Conservation (phyloP, 1,140 invertebrate genomes). For the Heliothis subflexa region DNA sequence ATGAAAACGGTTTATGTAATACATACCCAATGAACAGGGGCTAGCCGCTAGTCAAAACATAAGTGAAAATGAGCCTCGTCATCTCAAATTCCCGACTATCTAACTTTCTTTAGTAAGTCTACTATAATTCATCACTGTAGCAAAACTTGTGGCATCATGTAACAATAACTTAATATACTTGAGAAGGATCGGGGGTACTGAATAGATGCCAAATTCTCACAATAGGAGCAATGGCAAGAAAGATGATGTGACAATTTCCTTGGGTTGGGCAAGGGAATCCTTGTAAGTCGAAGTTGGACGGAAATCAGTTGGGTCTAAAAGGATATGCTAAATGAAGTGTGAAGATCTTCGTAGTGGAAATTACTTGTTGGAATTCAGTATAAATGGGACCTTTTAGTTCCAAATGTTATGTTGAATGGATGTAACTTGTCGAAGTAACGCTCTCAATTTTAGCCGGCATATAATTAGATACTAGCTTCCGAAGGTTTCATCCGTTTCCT, state of each 20-base stretch:
- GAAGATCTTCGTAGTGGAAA: constrained; percentile 29
- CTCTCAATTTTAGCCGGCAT: too few relatives aligned
- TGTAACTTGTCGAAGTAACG: too few relatives aligned
- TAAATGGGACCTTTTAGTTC: too few relatives aligned
- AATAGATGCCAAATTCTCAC: not conserved
- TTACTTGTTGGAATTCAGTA: not conserved
- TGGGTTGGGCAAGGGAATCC: not conserved
- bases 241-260: constrained; percentile 3
- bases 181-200: not conserved
- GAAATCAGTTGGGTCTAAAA: not conserved
- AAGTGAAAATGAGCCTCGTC: too few relatives aligned
- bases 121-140: not conserved
- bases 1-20: too few relatives aligned
- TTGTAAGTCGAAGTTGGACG: constrained; percentile 9
- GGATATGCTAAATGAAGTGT: constrained; percentile 31
- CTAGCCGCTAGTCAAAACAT: too few relatives aligned
- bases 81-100: too few relatives aligned
- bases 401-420: too few relatives aligned
- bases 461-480: too few relatives aligned
- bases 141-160: not conserved
- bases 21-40: too few relatives aligned
- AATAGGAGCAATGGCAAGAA: constrained; percentile 5
- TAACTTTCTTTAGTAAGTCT: not conserved
- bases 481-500: too few relatives aligned
- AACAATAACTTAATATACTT: not conserved